Percentiles rank a stretch among this genome's conserved stretches.
Conservation (phyloP, 2,888 invertebrate species). For the Heliconius charithonia region DNA sequence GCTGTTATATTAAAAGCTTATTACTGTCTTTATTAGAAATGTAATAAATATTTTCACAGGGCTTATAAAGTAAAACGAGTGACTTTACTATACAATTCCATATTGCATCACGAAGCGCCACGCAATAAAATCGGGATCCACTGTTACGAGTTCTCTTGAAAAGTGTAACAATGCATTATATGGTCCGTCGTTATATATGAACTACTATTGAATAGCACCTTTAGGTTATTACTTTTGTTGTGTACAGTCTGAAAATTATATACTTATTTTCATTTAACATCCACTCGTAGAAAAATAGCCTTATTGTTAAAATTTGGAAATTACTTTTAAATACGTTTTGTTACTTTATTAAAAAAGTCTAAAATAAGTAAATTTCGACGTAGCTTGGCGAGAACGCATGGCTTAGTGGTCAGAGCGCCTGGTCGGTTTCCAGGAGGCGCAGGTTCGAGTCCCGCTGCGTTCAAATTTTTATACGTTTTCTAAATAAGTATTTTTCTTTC, state of each 20-base stretch:
- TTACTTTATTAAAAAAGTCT: neutral
- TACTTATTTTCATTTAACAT: neutral
- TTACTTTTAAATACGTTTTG: neutral
- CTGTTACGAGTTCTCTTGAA: conserved; percentile 73
- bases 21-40: conserved; percentile 2
- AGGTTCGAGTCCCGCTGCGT: too few relatives aligned
- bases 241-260: neutral
- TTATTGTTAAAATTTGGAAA: neutral
- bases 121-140: conserved; percentile 80
- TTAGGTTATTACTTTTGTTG: conserved; percentile 38
- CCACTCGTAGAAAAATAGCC: neutral
- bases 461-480: too few relatives aligned
- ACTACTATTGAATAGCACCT: conserved; percentile 51
- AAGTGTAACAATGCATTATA: conserved; percentile 72
- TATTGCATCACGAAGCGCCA: conserved; percentile 63
- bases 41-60: conserved; percentile 41
- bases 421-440: too few relatives aligned
- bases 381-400: too few relatives aligned
- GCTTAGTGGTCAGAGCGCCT: too few relatives aligned
- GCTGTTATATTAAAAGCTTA: neutral
- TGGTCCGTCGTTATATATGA: conserved; percentile 60
- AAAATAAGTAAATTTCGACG: too few relatives aligned
- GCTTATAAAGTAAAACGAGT: conserved; percentile 38
- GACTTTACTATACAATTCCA: conserved; percentile 57
- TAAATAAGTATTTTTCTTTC: too few relatives aligned